Evolutionary conservation across 2,888 invertebrate species (phyloP).

Genomic region (Trissolcus japonicus): DNA sequence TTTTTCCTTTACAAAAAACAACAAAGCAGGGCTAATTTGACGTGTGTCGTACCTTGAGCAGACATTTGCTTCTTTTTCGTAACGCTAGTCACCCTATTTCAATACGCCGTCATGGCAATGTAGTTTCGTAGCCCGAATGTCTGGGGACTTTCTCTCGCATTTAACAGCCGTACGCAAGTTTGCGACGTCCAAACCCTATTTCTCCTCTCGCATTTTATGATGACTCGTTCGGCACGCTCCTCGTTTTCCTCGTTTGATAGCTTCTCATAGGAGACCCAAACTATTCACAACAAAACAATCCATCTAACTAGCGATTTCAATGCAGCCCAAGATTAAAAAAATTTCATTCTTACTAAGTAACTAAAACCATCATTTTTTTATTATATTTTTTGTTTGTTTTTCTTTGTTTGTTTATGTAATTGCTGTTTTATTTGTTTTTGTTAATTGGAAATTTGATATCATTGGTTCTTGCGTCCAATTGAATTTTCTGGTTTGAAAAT

Average conservation of each 20-base stretch:
- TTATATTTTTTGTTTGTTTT: neutral
- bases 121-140: constrained; percentile 59
- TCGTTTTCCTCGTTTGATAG: constrained; percentile 66
- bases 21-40: too few relatives aligned
- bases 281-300: constrained; percentile 57
- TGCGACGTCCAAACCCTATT: constrained; percentile 61
- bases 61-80: constrained; percentile 58
- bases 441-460: too few relatives aligned
- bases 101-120: constrained; percentile 53
- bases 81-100: constrained; percentile 55
- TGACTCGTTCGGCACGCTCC: constrained; percentile 63
- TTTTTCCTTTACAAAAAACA: too few relatives aligned
- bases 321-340: neutral
- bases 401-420: neutral
- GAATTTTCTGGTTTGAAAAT: too few relatives aligned
- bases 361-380: neutral
- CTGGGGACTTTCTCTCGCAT: constrained; percentile 63
- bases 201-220: constrained; percentile 67
- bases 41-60: constrained; percentile 53
- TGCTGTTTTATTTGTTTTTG: too few relatives aligned
- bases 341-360: too few relatives aligned
- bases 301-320: constrained; percentile 13
- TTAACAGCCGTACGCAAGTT: constrained; percentile 63
- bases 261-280: constrained; percentile 62
- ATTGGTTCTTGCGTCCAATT: too few relatives aligned